A percentile compares a stretch with the other conserved stretches of the same genome.
Conservation (phyloP, 2,888 invertebrate species). For the Erebia palarica region DNA sequence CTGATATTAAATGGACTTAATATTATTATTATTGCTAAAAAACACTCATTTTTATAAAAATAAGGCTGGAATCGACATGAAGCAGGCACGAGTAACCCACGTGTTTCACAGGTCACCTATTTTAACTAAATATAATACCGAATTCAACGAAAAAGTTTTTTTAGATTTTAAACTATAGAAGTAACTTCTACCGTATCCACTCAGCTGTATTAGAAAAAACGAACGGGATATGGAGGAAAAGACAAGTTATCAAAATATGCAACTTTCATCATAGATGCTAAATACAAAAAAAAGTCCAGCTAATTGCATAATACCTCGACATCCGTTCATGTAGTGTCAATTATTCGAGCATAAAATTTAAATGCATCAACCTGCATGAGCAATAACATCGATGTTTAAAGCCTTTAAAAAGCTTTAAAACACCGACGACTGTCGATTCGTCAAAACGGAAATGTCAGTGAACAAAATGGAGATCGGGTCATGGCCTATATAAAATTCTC, state of each 20-base stretch:
- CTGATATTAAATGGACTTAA: neutral
- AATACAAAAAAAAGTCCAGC: neutral
- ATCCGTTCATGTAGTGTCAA: slow-evolving; percentile 25
- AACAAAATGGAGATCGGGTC: slow-evolving; percentile 34
- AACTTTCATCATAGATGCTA: neutral
- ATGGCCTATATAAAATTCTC: slow-evolving; percentile 27
- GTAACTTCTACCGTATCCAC: too few species aligned
- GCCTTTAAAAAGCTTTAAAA: slow-evolving; percentile 36
- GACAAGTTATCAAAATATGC: too few species aligned
- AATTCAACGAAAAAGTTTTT: neutral
- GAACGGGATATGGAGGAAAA: too few species aligned
- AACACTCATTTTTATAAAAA: neutral
- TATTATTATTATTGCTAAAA: neutral
- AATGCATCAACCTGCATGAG: slow-evolving; percentile 36
- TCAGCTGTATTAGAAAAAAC: too few species aligned
- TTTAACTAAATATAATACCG: neutral
- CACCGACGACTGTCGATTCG: slow-evolving; percentile 39
- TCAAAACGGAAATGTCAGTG: slow-evolving; percentile 41
- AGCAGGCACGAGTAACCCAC: neutral
- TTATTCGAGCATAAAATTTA: slow-evolving; percentile 36
- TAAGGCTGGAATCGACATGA: neutral
- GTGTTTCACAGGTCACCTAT: neutral
- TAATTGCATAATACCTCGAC: slow-evolving; percentile 17
- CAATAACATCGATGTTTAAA: slow-evolving; percentile 34
- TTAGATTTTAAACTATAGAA: too few species aligned